These are phyloP conservation scores for Carollia perspicillata DNA, from an alignment of 2,113 vertebrate species.

Conservation along the genomic window DNA sequence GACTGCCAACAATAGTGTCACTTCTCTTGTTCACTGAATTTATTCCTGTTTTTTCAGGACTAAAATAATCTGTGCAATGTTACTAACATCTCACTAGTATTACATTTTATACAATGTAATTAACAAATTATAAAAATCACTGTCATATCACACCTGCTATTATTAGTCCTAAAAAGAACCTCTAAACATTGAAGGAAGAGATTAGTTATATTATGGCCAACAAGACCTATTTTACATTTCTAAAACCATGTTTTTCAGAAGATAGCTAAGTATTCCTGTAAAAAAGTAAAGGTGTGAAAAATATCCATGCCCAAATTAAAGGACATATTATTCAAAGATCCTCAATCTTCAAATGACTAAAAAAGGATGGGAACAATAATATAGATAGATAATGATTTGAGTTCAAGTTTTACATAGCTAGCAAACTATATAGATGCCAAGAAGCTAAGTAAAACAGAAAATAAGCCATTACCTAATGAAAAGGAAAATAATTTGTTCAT, in stretches of 20 bases:
- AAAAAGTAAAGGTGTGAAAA: not conserved
- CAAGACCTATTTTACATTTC: constrained; percentile 27
- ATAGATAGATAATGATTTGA: constrained; percentile 13
- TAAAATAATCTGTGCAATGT: constrained; percentile 43
- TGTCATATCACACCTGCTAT: constrained; percentile 17
- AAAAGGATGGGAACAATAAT: not conserved
- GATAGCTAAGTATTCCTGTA: not conserved
- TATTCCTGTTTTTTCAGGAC: constrained; percentile 61
- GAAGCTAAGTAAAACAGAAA: constrained; percentile 31
- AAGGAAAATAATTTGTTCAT: constrained; percentile 29
- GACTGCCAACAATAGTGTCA: constrained; percentile 62
- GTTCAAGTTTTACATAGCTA: constrained; percentile 14
- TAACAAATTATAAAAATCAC: constrained; percentile 60
- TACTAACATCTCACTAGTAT: not conserved
- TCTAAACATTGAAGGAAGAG: constrained; percentile 39
- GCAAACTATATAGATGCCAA: not conserved
- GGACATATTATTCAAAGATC: not conserved
- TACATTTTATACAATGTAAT: constrained; percentile 47
- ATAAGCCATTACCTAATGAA: not conserved
- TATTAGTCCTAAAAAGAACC: constrained; percentile 41
- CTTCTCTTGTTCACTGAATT: constrained; percentile 58
- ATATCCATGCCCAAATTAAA: constrained; percentile 54
- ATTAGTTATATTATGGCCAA: constrained; percentile 10
- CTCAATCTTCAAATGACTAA: constrained; percentile 11
- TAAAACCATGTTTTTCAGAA: not conserved